Evolutionary conservation across 2,888 invertebrate genomes (phyloP), one percentile per base, ranked within the genome.

Genomic region (Drosophila helvetica): DNA sequence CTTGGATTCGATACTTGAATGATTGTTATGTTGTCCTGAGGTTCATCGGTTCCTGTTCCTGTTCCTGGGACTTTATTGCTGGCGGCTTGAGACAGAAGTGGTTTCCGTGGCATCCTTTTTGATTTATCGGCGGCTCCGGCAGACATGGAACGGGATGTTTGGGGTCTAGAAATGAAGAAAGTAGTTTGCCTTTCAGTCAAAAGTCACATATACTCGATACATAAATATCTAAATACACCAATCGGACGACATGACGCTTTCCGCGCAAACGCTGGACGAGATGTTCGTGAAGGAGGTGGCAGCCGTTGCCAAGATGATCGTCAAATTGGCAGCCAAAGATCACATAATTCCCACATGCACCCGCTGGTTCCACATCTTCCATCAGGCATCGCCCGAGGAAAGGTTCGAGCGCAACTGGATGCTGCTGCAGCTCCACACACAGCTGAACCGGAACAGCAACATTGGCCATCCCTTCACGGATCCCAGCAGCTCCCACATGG

Each of bases 1-100:
- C 69, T 53, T 22, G 73, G 75, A 66, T 94, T 94, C 0, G 94
- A 94, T 1, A 94, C 94, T 92, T 94, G 93, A n/a, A 94, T 94
- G 0, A 94, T 94, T 25, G 94, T 94, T 38, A 94, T 92, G 74
- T 94, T 94, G 0, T 93, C 91, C 47, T 88, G 84, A 19, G 62
- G 54, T 46, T 86, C 81, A 25, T 79, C 69, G 19, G 68, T 76
- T 47, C 70, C 74, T 30, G 68, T 76, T 47, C 70, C 74, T 30
- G 68, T 77, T 51, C 68, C 74, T 27, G 74, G 66, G n/a, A 72
- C 63, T 5, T 76, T 50, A 10, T 53, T 71, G 43, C 63, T 27
- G 7, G 72, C 33, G 5, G 61, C 43, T 54, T 62, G 54, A 12
- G 64, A 27, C 45, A 67, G 84, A 10, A 74, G 65, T 15, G 80